Evolutionary conservation across 2,888 invertebrate genomes (phyloP).

Genomic region (Hirtodrosophila duncani): DNA sequence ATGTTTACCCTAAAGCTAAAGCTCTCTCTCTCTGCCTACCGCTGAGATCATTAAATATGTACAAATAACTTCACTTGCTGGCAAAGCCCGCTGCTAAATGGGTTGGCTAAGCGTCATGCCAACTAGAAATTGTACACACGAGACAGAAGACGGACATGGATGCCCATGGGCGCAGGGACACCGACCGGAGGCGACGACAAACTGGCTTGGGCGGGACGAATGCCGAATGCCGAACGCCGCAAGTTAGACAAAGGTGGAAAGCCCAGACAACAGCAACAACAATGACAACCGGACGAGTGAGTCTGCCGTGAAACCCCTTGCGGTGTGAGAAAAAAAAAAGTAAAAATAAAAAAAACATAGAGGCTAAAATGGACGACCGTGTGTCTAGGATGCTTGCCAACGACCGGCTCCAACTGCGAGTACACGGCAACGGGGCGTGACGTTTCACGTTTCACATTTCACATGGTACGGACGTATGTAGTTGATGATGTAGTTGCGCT

Average conservation of each 20-base stretch:
- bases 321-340: too few relatives aligned
- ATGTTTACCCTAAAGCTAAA: too few relatives aligned
- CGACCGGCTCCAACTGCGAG: constrained; percentile 5
- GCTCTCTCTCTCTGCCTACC: neutral
- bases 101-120: constrained; percentile 37
- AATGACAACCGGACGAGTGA: too few relatives aligned
- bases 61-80: constrained; percentile 45
- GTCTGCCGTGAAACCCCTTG: too few relatives aligned
- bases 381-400: neutral
- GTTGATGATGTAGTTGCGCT: too few relatives aligned
- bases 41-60: constrained; percentile 51
- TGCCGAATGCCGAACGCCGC: neutral
- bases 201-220: too few relatives aligned
- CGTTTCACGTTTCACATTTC: constrained; percentile 8
- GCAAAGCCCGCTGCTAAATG: constrained; percentile 36
- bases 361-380: too few relatives aligned
- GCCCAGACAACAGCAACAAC: too few relatives aligned
- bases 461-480: too few relatives aligned
- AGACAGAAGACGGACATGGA: constrained; percentile 13
- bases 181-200: neutral
- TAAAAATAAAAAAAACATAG: neutral
- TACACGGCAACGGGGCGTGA: constrained; percentile 16
- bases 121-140: constrained; percentile 40
- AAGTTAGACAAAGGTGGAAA: neutral
- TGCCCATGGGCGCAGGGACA: neutral